Conservation (phyloP, 2,797 vertebrate genomes). For the Dicrostonyx torquatus region DNA sequence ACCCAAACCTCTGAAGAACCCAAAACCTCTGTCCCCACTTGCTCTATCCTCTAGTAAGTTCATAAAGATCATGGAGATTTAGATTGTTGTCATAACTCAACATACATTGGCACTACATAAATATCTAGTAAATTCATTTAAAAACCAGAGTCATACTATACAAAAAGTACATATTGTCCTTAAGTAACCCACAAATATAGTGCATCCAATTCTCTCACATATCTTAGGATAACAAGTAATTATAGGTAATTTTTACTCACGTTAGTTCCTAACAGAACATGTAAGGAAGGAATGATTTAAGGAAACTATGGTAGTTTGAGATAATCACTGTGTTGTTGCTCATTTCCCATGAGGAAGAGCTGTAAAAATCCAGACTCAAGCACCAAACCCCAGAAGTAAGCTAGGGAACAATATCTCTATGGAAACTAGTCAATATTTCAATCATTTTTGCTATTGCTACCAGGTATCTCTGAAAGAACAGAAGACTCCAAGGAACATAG, state of each 20-base stretch:
- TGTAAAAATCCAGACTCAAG: slow-evolving; percentile 2
- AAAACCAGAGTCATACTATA: neutral
- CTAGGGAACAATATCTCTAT: neutral
- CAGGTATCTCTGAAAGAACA: slow-evolving; percentile 31
- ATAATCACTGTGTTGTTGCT: neutral
- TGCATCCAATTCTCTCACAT: neutral
- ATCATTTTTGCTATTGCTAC: neutral
- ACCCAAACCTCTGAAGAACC: neutral
- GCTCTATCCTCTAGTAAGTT: neutral
- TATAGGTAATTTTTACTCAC: neutral
- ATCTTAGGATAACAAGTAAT: neutral
- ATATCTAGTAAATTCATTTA: slow-evolving; percentile 3
- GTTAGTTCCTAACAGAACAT: neutral
- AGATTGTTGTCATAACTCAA: neutral
- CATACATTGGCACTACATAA: neutral
- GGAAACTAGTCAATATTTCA: slow-evolving; percentile 25
- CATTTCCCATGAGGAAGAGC: slow-evolving; percentile 27
- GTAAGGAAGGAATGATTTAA: neutral
- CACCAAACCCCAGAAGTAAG: neutral
- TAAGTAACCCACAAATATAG: neutral
- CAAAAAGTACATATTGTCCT: neutral
- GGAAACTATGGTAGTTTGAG: neutral
- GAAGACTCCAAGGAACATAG: neutral
- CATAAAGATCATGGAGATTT: neutral
- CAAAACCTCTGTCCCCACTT: neutral